Percentiles rank a stretch among this genome's conserved stretches.
Evolutionary conservation across 1,140 invertebrate genomes (phyloP).

Genomic region (Pseudomyrmex flavicornis): DNA sequence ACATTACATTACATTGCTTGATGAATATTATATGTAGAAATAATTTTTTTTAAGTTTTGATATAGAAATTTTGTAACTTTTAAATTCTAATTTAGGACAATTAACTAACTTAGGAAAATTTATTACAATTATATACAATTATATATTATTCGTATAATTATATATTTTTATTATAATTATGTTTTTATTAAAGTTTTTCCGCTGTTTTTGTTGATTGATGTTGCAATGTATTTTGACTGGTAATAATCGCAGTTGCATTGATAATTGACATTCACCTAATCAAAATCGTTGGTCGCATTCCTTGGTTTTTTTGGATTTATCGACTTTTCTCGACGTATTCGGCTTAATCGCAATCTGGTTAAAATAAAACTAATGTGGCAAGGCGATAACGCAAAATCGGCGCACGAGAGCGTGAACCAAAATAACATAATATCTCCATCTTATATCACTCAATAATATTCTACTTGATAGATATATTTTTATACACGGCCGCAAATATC

Average conservation of each 20-base stretch:
- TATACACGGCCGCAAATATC: not conserved
- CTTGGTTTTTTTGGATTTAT: not conserved
- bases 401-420: not conserved
- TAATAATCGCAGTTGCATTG: constrained; percentile 5
- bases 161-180: too few species aligned
- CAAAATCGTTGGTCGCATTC: not conserved
- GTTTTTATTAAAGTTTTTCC: not conserved
- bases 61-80: too few species aligned
- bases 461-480: not conserved
- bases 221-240: not conserved
- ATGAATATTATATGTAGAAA: too few species aligned
- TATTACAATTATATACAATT: too few species aligned
- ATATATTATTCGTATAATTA: too few species aligned
- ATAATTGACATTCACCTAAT: not conserved
- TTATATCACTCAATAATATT: not conserved
- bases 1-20: too few species aligned
- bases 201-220: not conserved
- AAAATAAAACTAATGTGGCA: constrained; percentile 51
- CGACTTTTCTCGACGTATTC: not conserved
- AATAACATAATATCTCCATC: constrained; percentile 28
- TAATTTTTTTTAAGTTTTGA: too few species aligned
- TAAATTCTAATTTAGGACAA: too few species aligned
- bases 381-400: constrained; percentile 40
- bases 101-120: too few species aligned
- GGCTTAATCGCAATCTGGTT: constrained; percentile 6